Evolutionary conservation across 2,888 invertebrate genomes (phyloP).

Genomic region (Acanthococcus lagerstroemiae): DNA sequence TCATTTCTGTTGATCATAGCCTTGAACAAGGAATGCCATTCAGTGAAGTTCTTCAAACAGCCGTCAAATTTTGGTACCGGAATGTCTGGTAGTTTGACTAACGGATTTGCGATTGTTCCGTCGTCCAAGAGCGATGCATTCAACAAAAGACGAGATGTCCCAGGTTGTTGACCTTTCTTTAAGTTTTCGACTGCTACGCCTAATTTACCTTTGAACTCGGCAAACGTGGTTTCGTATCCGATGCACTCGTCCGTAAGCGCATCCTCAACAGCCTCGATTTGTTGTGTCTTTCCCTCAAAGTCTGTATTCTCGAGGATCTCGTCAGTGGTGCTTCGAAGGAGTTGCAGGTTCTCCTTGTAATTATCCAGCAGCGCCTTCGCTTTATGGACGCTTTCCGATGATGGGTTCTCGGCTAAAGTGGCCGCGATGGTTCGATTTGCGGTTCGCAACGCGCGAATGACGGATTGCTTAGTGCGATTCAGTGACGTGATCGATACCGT

Average conservation of each 20-base stretch:
- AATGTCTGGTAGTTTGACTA: background rate
- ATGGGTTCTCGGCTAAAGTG: no score
- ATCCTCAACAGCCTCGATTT: background rate
- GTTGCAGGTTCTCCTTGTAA: no score
- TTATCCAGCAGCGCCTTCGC: no score
- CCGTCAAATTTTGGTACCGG: background rate
- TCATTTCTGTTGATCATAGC: background rate
- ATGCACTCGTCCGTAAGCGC: background rate
- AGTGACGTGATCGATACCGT: no score
- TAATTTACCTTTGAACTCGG: background rate
- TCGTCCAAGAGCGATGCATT: background rate
- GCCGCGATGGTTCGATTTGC: no score
- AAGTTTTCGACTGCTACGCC: background rate
- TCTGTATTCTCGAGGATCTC: background rate
- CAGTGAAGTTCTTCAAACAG: constrained; percentile 43
- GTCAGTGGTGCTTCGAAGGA: no score
- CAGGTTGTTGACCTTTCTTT: background rate
- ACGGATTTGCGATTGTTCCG: background rate
- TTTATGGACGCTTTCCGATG: no score
- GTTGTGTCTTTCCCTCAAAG: background rate
- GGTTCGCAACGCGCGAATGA: no score
- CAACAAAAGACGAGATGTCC: background rate
- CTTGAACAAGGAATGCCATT: background rate
- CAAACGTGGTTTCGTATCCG: background rate
- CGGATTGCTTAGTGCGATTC: no score